Conservation (phyloP, 2,888 invertebrate species). For the Nomada ruficornis region DNA sequence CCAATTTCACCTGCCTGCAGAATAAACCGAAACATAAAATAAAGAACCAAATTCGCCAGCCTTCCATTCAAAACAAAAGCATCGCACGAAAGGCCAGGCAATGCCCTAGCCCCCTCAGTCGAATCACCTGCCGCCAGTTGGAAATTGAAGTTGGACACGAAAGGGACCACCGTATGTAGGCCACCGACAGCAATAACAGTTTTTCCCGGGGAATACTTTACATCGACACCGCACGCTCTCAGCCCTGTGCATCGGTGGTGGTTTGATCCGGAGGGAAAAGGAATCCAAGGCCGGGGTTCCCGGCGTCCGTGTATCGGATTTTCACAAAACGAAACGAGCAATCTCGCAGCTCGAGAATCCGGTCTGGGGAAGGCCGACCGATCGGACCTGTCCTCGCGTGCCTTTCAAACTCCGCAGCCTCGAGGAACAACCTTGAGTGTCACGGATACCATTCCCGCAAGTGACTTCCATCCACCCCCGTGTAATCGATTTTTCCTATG, state of each 20-base stretch:
- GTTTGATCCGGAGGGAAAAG: constrained; percentile 36
- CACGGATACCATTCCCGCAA: constrained; percentile 54
- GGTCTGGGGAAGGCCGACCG: constrained; percentile 52
- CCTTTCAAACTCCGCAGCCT: constrained; percentile 54
- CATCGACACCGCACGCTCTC: constrained; percentile 38
- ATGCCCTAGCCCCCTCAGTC: neutral
- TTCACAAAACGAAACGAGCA: constrained; percentile 69
- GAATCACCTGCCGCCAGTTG: neutral
- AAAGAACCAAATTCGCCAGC: neutral
- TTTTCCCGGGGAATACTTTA: constrained; percentile 57
- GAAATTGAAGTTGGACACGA: constrained; percentile 53
- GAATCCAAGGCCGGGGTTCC: constrained; percentile 26
- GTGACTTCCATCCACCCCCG: constrained; percentile 55
- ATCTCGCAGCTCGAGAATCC: constrained; percentile 66
- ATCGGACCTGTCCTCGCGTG: constrained; percentile 33
- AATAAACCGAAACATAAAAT: neutral
- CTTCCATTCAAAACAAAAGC: neutral
- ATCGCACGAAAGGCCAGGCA: neutral
- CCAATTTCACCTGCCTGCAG: neutral
- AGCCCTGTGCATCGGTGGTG: neutral
- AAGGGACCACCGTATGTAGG: constrained; percentile 32
- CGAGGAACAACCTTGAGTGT: constrained; percentile 61
- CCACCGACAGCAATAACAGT: constrained; percentile 59
- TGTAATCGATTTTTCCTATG: too few species aligned
- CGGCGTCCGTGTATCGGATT: constrained; percentile 70